phyloP scores from a whole-genome alignment of 1,140 invertebrate genomes.

The Pachyrhynchus sulphureomaculatus region DNA sequence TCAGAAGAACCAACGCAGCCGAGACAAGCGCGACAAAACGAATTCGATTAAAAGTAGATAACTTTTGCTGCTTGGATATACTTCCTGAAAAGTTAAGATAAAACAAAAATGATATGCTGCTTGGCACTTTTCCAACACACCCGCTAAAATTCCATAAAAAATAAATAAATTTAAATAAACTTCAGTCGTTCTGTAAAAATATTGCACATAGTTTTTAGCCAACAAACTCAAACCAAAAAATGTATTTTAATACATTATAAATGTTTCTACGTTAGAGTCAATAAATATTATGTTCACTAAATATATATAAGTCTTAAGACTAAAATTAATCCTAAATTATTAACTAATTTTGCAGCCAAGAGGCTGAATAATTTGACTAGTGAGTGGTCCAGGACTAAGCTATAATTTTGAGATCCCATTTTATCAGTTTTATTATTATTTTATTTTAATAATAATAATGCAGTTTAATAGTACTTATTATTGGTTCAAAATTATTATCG shows the following conservation, averaged over 20 bases:
- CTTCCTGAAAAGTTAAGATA: conserved; percentile 2
- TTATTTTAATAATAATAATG: too few relatives aligned
- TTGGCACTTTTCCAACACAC: conserved; percentile 21
- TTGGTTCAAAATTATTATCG: too few relatives aligned
- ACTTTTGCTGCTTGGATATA: too few relatives aligned
- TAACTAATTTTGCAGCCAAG: conserved; percentile 45
- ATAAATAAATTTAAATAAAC: conserved; percentile 30
- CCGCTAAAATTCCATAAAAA: not conserved
- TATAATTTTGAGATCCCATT: conserved; percentile 7
- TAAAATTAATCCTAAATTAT: conserved; percentile 48
- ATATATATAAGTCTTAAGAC: conserved; percentile 47
- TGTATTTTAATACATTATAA: conserved; percentile 35
- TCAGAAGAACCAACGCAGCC: too few relatives aligned
- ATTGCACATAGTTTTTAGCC: conserved; percentile 50
- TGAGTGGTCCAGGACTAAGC: conserved; percentile 46
- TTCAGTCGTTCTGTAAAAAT: conserved; percentile 49
- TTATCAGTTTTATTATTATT: not conserved
- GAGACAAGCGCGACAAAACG: too few relatives aligned
- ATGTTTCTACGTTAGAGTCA: conserved; percentile 45
- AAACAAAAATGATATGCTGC: conserved; percentile 40
- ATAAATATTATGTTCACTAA: conserved; percentile 50
- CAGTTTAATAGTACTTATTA: too few relatives aligned
- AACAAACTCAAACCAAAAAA: conserved; percentile 33
- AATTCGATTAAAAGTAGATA: too few relatives aligned
- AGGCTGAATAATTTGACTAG: conserved; percentile 53